Evolutionary conservation across 2,888 invertebrate genomes (phyloP).

Genomic region (Campaea margaritaria): DNA sequence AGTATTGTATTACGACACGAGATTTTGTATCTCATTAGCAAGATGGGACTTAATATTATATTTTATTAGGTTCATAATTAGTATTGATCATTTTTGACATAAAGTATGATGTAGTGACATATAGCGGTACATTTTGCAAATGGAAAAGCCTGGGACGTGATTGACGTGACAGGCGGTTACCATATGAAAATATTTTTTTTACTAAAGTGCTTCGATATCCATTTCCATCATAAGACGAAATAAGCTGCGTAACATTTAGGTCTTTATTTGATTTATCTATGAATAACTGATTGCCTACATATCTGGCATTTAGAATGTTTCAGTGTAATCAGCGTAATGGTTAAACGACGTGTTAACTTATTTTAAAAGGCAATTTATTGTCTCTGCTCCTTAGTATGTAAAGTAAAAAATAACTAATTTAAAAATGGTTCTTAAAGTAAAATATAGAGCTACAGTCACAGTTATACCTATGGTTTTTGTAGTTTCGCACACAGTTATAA

Average conservation of each 20-base stretch:
- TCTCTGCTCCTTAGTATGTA: no score
- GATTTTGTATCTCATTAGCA: background rate
- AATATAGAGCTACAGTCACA: no score
- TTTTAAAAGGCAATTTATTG: no score
- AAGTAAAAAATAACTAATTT: no score
- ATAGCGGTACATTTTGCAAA: conserved; percentile 5
- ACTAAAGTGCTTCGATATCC: conserved; percentile 32
- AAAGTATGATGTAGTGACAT: background rate
- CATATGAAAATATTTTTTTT: conserved; percentile 18
- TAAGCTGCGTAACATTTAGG: conserved; percentile 26
- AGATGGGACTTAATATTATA: background rate
- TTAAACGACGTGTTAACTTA: no score
- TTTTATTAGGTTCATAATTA: background rate
- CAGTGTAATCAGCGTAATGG: no score
- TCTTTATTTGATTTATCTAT: conserved; percentile 16
- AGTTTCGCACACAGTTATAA: no score
- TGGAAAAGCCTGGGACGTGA: conserved; percentile 19
- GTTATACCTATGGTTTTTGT: no score
- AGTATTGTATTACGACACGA: background rate
- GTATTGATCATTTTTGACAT: background rate
- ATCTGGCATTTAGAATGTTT: no score
- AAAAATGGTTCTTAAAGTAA: no score
- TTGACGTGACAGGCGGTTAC: conserved; percentile 20
- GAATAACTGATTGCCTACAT: no score
- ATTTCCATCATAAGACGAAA: conserved; percentile 27